phyloP scores from a whole-genome alignment of 2,888 invertebrate species.

The Agapetus fuscipes region DNA sequence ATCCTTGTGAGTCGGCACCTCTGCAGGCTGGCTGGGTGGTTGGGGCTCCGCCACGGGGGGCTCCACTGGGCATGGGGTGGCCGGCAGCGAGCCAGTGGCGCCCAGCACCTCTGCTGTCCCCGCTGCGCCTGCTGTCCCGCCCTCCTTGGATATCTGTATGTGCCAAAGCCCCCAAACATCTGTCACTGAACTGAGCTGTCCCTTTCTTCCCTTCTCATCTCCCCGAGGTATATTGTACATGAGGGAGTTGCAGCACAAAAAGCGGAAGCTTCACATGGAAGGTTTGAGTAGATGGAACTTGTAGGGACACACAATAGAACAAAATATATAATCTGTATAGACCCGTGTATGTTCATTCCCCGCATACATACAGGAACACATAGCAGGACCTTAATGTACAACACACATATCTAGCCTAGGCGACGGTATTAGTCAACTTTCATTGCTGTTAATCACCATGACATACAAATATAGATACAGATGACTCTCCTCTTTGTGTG shows the following conservation, averaged over 20 bases:
- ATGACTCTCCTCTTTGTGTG: no score
- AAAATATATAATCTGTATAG: slow-evolving; percentile 5
- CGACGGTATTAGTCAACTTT: slow-evolving; percentile 16
- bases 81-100: slow-evolving; percentile 26
- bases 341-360: slow-evolving; percentile 6
- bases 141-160: slow-evolving; percentile 51
- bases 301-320: slow-evolving; percentile 5
- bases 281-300: slow-evolving; percentile 3
- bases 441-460: slow-evolving; percentile 17
- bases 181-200: slow-evolving; percentile 27
- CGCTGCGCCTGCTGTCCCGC: slow-evolving; percentile 21
- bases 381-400: slow-evolving; percentile 12
- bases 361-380: slow-evolving; percentile 11
- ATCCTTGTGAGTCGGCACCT: slow-evolving; percentile 21
- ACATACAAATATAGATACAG: slow-evolving; percentile 6
- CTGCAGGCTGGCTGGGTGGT: slow-evolving; percentile 13
- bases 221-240: no score
- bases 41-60: slow-evolving; percentile 7
- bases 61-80: slow-evolving; percentile 10
- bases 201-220: slow-evolving; percentile 1
- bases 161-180: slow-evolving; percentile 27
- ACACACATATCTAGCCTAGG: slow-evolving; percentile 14
- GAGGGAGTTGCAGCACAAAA: slow-evolving; percentile 9
- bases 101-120: no score
- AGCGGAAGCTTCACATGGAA: slow-evolving; percentile 14